phyloP scores from a whole-genome alignment of 2,888 invertebrate species.

The Leptogaster cylindrica region DNA sequence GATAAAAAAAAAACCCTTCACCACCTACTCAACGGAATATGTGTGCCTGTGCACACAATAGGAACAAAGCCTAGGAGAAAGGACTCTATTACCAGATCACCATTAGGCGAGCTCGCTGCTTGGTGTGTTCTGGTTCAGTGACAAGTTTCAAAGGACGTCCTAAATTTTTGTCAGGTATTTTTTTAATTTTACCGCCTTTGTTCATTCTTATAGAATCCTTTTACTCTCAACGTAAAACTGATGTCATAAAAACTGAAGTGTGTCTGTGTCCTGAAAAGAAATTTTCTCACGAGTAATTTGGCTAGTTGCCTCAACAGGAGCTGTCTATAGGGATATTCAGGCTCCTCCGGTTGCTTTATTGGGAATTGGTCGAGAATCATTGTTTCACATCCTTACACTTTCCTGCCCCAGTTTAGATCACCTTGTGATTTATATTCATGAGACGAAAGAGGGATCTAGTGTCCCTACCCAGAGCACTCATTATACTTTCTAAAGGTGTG shows the following conservation, averaged over 20 bases:
- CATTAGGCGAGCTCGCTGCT: background rate
- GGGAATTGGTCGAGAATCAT: background rate
- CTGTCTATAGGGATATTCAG: background rate
- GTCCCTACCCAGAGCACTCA: no score
- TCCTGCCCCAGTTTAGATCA: background rate
- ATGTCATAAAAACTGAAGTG: constrained; percentile 10
- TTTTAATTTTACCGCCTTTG: constrained; percentile 9
- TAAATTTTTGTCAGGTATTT: constrained; percentile 12
- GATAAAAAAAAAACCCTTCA: constrained; percentile 21
- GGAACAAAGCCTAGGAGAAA: background rate
- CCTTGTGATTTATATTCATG: background rate
- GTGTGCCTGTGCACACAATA: constrained; percentile 3
- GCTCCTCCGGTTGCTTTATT: no score
- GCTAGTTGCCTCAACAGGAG: background rate
- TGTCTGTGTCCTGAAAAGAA: background rate
- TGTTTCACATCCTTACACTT: background rate
- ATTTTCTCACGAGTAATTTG: background rate
- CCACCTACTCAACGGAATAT: background rate
- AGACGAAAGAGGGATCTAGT: no score
- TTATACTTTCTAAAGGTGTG: no score
- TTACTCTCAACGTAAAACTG: constrained; percentile 8
- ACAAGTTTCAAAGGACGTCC: constrained; percentile 7
- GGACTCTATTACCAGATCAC: background rate
- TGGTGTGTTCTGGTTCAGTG: background rate
- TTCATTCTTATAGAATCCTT: constrained; percentile 21